Percentiles rank a stretch among this genome's conserved stretches.
These are phyloP conservation scores for Pasiphila rectangulata DNA, from an alignment of 2,888 invertebrate genomes.

Conservation along the genomic window DNA sequence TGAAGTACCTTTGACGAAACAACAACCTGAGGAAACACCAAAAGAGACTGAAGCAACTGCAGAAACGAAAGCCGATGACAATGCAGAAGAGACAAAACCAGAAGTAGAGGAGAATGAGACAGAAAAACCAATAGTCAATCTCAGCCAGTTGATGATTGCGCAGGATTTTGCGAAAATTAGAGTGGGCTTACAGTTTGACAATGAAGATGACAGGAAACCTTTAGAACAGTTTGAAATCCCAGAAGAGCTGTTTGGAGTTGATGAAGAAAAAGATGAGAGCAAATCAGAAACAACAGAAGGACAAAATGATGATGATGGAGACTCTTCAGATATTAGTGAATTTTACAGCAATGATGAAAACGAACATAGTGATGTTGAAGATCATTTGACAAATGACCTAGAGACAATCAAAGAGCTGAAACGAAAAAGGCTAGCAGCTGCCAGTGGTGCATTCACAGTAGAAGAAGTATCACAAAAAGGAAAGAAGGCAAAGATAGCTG, in stretches of 20 bases:
- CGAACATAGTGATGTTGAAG: constrained; percentile 77
- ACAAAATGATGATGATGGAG: constrained; percentile 66
- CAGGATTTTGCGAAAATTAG: constrained; percentile 92
- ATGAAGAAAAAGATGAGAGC: constrained; percentile 57
- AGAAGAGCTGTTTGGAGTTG: constrained; percentile 69
- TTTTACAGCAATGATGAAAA: constrained; percentile 85
- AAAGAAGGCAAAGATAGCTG: constrained; percentile 53
- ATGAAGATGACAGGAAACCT: constrained; percentile 83
- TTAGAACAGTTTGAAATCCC: constrained; percentile 74
- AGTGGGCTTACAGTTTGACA: constrained; percentile 85
- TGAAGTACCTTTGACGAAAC: constrained; percentile 84
- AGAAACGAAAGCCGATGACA: constrained; percentile 45
- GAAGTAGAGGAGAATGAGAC: constrained; percentile 42
- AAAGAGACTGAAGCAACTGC: constrained; percentile 36
- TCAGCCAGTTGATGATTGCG: constrained; percentile 80
- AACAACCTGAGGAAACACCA: constrained; percentile 42
- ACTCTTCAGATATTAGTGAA: constrained; percentile 84
- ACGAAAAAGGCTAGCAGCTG: constrained; percentile 70
- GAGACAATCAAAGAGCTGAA: constrained; percentile 73
- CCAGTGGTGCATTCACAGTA: constrained; percentile 78
- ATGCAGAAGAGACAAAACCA: constrained; percentile 37
- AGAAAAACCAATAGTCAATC: constrained; percentile 56
- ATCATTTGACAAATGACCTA: constrained; percentile 68
- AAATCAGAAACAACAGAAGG: constrained; percentile 44
- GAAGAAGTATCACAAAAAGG: constrained; percentile 72